Evolutionary conservation across 2,888 invertebrate genomes (phyloP).

Genomic region (Polymixis flavicincta): DNA sequence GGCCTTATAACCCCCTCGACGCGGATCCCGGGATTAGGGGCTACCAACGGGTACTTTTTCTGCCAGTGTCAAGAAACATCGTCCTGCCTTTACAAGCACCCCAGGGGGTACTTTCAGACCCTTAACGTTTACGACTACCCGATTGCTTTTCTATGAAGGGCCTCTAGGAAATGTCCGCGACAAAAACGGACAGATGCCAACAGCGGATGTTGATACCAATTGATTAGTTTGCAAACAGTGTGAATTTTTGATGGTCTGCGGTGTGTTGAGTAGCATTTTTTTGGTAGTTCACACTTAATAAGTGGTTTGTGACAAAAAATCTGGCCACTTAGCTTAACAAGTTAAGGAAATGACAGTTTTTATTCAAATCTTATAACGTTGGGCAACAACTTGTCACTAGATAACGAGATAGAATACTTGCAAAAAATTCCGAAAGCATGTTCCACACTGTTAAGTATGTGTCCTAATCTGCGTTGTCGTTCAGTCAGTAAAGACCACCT

Average conservation of each 20-base stretch:
- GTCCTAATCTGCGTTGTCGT: too few relatives aligned
- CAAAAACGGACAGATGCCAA: constrained; percentile 86
- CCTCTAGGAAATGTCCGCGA: constrained; percentile 80
- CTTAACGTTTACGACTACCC: constrained; percentile 92
- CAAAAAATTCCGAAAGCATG: neutral
- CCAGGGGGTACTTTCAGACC: constrained; percentile 90
- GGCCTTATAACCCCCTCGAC: constrained; percentile 87
- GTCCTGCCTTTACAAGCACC: constrained; percentile 89
- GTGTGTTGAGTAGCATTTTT: constrained; percentile 66
- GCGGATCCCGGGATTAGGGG: constrained; percentile 85
- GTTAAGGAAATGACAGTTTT: constrained; percentile 48
- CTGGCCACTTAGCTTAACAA: constrained; percentile 43
- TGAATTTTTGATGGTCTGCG: constrained; percentile 70
- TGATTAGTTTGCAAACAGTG: constrained; percentile 77
- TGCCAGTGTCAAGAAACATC: constrained; percentile 88
- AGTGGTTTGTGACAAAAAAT: constrained; percentile 66
- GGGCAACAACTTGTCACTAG: constrained; percentile 21
- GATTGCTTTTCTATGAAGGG: constrained; percentile 92
- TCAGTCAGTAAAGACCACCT: too few relatives aligned
- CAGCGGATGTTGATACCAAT: constrained; percentile 80
- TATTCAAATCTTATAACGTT: neutral
- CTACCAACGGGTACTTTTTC: constrained; percentile 87
- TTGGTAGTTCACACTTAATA: constrained; percentile 69
- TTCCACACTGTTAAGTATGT: neutral
- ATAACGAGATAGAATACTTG: neutral